phyloP scores from a whole-genome alignment of 2,797 vertebrate species.

The Eleutherodactylus coqui region DNA sequence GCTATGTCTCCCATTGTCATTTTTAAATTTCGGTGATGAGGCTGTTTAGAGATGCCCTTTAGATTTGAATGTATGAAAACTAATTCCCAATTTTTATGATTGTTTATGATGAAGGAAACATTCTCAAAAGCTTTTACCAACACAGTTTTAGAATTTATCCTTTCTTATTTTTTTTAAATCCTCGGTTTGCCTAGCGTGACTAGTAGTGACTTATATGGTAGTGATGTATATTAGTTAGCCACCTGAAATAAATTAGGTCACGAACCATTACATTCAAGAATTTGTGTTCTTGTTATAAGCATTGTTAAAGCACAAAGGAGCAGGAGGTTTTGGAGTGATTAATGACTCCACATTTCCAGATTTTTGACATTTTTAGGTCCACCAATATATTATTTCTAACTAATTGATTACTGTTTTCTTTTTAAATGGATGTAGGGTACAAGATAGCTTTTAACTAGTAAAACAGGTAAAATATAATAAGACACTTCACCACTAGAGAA shows the following conservation, averaged over 20 bases:
- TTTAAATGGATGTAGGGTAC: slow-evolving; percentile 5
- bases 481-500: slow-evolving; percentile 17
- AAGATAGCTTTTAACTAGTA: slow-evolving; percentile 18
- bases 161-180: too few species aligned
- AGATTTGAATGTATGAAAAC: too few species aligned
- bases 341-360: not conserved
- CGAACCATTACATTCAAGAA: slow-evolving; percentile 22
- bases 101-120: not conserved
- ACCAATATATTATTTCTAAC: slow-evolving; percentile 23
- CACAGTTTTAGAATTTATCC: too few species aligned
- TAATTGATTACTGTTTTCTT: slow-evolving; percentile 13
- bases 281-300: slow-evolving; percentile 6
- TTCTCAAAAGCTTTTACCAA: not conserved
- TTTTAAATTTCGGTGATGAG: too few species aligned
- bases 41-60: too few species aligned
- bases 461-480: slow-evolving; percentile 17
- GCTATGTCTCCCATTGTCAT: too few species aligned
- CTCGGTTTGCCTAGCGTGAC: not conserved
- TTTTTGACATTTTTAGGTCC: slow-evolving; percentile 34
- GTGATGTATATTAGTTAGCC: not conserved
- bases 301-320: slow-evolving; percentile 20
- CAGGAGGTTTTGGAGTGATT: slow-evolving; percentile 16
- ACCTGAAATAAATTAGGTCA: slow-evolving; percentile 16
- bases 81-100: too few species aligned
- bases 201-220: not conserved